phyloP scores from a whole-genome alignment of 2,797 vertebrate genomes.

The Oophaga sylvatica region DNA sequence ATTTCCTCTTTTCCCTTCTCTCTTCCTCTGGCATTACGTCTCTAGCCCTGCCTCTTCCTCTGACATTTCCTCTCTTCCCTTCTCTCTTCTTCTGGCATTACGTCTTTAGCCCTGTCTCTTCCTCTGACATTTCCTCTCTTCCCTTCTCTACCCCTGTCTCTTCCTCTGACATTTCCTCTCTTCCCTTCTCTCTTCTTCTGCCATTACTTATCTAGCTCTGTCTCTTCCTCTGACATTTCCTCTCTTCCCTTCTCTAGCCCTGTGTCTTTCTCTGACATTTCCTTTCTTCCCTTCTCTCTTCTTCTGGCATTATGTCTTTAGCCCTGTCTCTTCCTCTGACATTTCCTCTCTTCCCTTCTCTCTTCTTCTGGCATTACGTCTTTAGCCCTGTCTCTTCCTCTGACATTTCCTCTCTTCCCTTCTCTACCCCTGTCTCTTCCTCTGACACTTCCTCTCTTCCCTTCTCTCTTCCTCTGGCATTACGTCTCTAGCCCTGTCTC shows the following conservation, averaged over 20 bases:
- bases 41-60: not conserved
- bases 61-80: too few relatives aligned
- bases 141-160: too few relatives aligned
- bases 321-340: not conserved
- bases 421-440: too few relatives aligned
- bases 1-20: not conserved
- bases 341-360: not conserved
- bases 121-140: not conserved
- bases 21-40: not conserved
- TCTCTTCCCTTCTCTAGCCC: too few relatives aligned
- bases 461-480: not conserved
- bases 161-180: too few relatives aligned
- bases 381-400: not conserved
- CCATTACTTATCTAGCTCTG: too few relatives aligned
- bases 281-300: not conserved
- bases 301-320: too few relatives aligned
- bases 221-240: too few relatives aligned
- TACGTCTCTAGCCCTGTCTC: too few relatives aligned
- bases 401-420: not conserved
- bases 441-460: too few relatives aligned
- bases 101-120: not conserved
- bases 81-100: not conserved
- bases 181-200: too few relatives aligned
- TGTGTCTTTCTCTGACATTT: not conserved
- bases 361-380: not conserved